Base-by-base conservation (phyloP, 2,888 invertebrate species). In the Mylabris sibirica region DNA sequence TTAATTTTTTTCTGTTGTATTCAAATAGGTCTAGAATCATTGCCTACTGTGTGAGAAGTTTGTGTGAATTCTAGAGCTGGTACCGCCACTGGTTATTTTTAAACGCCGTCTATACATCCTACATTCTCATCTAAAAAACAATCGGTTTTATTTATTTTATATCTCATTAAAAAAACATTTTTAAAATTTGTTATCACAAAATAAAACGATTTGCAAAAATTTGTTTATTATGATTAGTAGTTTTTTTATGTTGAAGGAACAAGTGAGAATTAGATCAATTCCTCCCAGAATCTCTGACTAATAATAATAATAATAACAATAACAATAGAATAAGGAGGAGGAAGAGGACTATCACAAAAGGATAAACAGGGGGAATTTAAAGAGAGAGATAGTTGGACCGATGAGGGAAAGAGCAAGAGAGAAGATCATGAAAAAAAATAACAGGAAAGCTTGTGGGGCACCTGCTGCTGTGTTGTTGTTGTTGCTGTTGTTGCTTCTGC, bases 371-470 rank as follows among this genome's bases (percentile, higher is more conserved):
- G 30, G 30, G 30, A 30, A 30, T 30, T 30, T 30, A 4, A n/a
- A n/a, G n/a, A 60, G 35, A 34, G 60, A 38, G 44, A 44, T 44
- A 35, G 4, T 17, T 26, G 30, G 20, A n/a, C n/a, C 0, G n/a
- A 8, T 3, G 17, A 34, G 60, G 9, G 49, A 20, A 26, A 11
- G 22, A 60, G 12, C 44, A 30, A 14, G 14, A n/a, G 26, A 60
- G 20, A 9, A 60, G n/a, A 6, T 12, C 12, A 35, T 3, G 17
- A 35, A 24, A 35, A 35, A 26, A 26, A 60, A 60, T 34, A 60
- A 24, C 49, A 49, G 49, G 63, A 44, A 63, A 49, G 49, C 49
- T 49, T 49, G 49, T 20, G 35, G 30, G 60, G 60, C 60, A 60
- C 60, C 60, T 60, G 44, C 74, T 30, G 30, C 30, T 30, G n/a